Base-by-base conservation (phyloP, 2,797 vertebrate species). In the Phrynocephalus vlangalii region DNA sequence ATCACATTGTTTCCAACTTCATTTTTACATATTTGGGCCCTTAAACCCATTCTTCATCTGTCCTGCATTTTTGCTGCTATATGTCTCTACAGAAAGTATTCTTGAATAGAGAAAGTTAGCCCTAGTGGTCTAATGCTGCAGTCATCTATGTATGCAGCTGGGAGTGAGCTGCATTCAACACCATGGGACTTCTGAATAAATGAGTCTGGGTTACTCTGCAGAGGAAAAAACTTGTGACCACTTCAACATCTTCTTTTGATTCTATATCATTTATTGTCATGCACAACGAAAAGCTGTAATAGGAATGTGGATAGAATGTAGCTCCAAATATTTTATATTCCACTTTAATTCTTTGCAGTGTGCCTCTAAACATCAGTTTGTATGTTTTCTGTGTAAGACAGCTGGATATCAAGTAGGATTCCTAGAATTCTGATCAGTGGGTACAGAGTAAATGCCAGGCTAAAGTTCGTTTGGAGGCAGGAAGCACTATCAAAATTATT, bases 21-120 rank as follows among this genome's bases (percentile, higher is more conserved):
- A 89, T 83, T 85, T 81, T 87, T 89, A 48, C 16, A 28, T 89
- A 79, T 89, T 89, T 92, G 82, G 70, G 83, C 87, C 92, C 91
- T 83, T 84, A 87, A 92, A 91, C 83, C 28, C 33, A 71, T 13
- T 89, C 88, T 93, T 68, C 63, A 88, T 92, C 84, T 93, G 88
- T 70, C 91, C 95, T 94, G 1, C 92, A 84, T 94, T 95, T 94
- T 38, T 92, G 84, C 28, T 88, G 68, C 52, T 89, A 77, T 9
- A 88, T 93, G 16, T 28, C 67, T 84, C 38, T 94, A 52, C 85
- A 93, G 79, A 95, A 94, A 85, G 85, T 85, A 67, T 81, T 56
- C 70, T 90, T 80, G 76, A 87, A 85, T 80, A 94, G 88, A 67
- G 90, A 80, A 86, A 90, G 86, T 60, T 44, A 85, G 30, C 9